Percentiles rank a stretch among this genome's conserved stretches.
Evolutionary conservation across 2,797 vertebrate genomes (phyloP).

Genomic region (Balearica regulorum): DNA sequence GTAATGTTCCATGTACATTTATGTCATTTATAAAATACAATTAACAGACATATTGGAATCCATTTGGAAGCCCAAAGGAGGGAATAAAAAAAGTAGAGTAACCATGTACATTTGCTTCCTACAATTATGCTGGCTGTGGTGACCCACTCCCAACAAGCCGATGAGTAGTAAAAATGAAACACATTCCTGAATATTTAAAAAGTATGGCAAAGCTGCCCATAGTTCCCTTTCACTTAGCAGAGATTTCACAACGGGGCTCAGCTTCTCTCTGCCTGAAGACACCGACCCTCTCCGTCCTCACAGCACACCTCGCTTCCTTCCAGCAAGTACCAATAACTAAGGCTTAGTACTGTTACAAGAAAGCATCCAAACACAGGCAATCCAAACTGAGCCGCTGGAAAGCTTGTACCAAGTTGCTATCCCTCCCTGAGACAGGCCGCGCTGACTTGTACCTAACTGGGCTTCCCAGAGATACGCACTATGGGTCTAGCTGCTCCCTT

Average conservation of each 20-base stretch:
- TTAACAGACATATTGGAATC: slow-evolving; percentile 27
- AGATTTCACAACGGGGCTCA: background rate
- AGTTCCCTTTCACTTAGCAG: background rate
- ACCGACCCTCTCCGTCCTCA: background rate
- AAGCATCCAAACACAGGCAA: background rate
- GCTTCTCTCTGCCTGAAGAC: background rate
- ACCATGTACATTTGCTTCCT: background rate
- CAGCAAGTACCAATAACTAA: background rate
- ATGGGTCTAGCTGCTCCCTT: background rate
- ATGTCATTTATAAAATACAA: slow-evolving; percentile 33
- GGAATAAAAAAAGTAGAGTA: background rate
- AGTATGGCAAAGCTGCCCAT: background rate
- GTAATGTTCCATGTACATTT: slow-evolving; percentile 49
- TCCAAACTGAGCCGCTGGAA: background rate
- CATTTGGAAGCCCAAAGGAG: slow-evolving; percentile 24
- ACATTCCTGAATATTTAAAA: background rate
- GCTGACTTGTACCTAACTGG: background rate
- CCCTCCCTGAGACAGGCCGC: background rate
- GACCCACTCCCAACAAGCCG: background rate
- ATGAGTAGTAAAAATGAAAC: background rate
- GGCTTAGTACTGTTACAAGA: background rate
- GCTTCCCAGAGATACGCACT: background rate
- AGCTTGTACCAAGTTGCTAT: background rate
- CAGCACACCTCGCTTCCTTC: background rate
- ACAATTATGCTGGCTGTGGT: background rate